Evolutionary conservation across 1,140 invertebrate genomes (phyloP), one percentile per base, ranked within the genome.

Genomic region (Frieseomelitta varia): DNA sequence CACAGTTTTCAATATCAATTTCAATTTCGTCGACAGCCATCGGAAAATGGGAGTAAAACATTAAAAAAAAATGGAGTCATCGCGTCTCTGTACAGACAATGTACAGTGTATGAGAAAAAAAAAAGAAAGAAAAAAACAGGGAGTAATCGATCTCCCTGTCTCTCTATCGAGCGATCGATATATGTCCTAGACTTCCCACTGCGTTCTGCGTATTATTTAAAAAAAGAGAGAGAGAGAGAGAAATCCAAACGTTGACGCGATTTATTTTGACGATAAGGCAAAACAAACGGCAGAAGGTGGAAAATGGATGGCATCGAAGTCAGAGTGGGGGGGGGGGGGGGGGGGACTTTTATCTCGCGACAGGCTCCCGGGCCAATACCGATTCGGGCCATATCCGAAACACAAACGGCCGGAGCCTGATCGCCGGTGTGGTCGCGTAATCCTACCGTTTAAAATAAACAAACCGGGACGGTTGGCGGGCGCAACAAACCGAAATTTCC

Each of bases 391-490:
- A 24, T 12, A 58, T 81, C 56, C 69, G 53, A 24, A 74, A 24
- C 56, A n/a, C 79, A 51, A 74, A 74, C 56, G 21, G 34, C 15
- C 4, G n/a, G 15, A 27, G 14, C 12, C 47, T 15, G 47, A 72
- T 72, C 68, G 34, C n/a, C n/a, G 39, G 39, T 47, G 15, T 19
- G 73, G 47, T 30, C 61, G 2, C 51, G 63, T 78, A 83, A 78
- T 83, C 55, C 53, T 14, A 47, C 65, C 39, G 58, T 71, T 79
- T 84, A 79, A 79, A 84, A 84, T 84, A 78, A 83, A 78, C 75
- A 78, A 84, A 84, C 74, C 39, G 39, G 30, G 30, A n/a, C n/a
- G 1, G 74, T 74, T 81, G 27, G 17, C 51, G 65, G 21, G 14
- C 39, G 51, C 65, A 61, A n/a, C 81, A 47, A 47, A 14, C 10